Percentiles rank a stretch among this genome's conserved stretches.
These are phyloP conservation scores for Triplophysa yarkandensis DNA, from an alignment of 2,797 vertebrate genomes.

Conservation along the genomic window DNA sequence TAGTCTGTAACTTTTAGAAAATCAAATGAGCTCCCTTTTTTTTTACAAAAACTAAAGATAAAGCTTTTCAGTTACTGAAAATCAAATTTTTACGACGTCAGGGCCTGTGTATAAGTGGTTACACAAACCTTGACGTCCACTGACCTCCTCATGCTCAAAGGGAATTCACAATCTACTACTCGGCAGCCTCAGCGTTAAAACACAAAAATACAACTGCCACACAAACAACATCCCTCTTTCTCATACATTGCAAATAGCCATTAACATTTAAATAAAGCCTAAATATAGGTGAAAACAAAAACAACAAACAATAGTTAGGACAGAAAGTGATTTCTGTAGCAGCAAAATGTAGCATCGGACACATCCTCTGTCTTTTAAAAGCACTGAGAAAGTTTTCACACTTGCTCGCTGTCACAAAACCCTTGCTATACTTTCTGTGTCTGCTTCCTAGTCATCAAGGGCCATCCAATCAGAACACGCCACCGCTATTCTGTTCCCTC, in stretches of 20 bases:
- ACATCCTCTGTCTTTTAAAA: not conserved
- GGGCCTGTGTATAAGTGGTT: not conserved
- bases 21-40: not conserved
- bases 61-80: not conserved
- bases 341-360: slow-evolving; percentile 16
- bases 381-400: not conserved
- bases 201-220: not conserved
- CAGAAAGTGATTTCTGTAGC: slow-evolving; percentile 7
- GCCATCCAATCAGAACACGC: slow-evolving; percentile 35
- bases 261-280: not conserved
- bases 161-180: slow-evolving; percentile 20
- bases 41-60: slow-evolving; percentile 6
- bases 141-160: not conserved
- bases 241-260: slow-evolving; percentile 9
- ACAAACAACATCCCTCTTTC: not conserved
- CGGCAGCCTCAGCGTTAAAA: slow-evolving; percentile 1
- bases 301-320: not conserved
- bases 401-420: not conserved
- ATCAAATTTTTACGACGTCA: not conserved
- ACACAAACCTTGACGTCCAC: not conserved
- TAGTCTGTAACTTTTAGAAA: slow-evolving; percentile 7
- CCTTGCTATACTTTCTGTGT: not conserved
- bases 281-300: not conserved
- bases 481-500: not conserved
- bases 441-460: slow-evolving; percentile 29